Conservation (phyloP, 2,113 vertebrate species). For the Bambusicola thoracicus region DNA sequence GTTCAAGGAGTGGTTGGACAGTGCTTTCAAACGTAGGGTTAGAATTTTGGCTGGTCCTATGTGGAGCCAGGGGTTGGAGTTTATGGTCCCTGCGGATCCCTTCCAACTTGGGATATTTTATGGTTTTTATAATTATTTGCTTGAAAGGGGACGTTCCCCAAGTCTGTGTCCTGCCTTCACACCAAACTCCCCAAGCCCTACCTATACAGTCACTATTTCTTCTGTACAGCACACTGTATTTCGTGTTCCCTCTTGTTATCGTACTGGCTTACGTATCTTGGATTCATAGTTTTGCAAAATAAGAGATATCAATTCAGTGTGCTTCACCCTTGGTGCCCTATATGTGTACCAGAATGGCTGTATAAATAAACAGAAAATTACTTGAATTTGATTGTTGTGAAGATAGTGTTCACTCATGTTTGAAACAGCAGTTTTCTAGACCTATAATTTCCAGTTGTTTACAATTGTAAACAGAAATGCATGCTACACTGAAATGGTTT, state of each 20-base stretch:
- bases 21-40: too few species aligned
- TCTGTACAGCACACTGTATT: fast-evolving
- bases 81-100: too few species aligned
- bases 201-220: background rate
- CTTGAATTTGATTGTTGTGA: background rate
- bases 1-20: too few species aligned
- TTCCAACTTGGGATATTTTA: too few species aligned
- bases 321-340: background rate
- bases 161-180: background rate
- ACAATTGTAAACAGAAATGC: background rate
- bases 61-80: too few species aligned
- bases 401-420: background rate
- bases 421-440: background rate
- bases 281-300: background rate
- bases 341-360: background rate
- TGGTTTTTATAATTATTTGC: background rate
- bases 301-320: background rate
- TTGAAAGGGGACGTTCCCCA: background rate
- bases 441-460: background rate
- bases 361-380: background rate
- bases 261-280: background rate
- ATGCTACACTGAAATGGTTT: background rate
- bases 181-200: fast-evolving
- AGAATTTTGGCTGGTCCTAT: too few species aligned
- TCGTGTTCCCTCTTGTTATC: fast-evolving